These are phyloP conservation scores for Orthosia gothica DNA, from an alignment of 2,888 invertebrate species.

Conservation along the genomic window DNA sequence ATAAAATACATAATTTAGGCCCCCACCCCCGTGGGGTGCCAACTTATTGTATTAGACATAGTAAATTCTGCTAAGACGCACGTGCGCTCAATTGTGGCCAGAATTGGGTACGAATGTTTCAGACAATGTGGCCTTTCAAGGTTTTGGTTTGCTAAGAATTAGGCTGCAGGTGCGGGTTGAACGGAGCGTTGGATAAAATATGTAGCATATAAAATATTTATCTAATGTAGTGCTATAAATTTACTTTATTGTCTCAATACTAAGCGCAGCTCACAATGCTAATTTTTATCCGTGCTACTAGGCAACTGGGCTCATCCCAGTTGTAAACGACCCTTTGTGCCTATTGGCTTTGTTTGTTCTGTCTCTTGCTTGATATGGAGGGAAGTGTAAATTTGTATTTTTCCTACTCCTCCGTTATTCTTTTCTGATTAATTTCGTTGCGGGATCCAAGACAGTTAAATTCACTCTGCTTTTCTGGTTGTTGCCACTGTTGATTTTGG, in stretches of 20 bases:
- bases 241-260: background rate
- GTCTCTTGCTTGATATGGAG: too few species aligned
- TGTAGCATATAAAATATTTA: slow-evolving; percentile 17
- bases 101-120: slow-evolving; percentile 76
- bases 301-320: too few species aligned
- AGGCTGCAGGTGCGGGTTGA: slow-evolving; percentile 44
- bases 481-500: too few species aligned
- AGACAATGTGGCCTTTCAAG: slow-evolving; percentile 62
- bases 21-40: slow-evolving; percentile 71
- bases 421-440: too few species aligned
- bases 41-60: slow-evolving; percentile 87
- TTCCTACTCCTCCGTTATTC: too few species aligned
- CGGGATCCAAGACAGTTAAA: too few species aligned
- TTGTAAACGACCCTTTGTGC: too few species aligned
- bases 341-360: too few species aligned
- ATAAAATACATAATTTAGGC: slow-evolving; percentile 88
- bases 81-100: slow-evolving; percentile 81
- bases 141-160: slow-evolving; percentile 53
- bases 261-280: too few species aligned
- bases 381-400: too few species aligned
- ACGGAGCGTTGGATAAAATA: slow-evolving; percentile 16
- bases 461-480: too few species aligned
- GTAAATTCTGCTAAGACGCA: slow-evolving; percentile 85
- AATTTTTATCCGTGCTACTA: too few species aligned
- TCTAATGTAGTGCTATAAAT: background rate